Conservation (phyloP, 2,797 vertebrate species). For the Neostethus bicornis region DNA sequence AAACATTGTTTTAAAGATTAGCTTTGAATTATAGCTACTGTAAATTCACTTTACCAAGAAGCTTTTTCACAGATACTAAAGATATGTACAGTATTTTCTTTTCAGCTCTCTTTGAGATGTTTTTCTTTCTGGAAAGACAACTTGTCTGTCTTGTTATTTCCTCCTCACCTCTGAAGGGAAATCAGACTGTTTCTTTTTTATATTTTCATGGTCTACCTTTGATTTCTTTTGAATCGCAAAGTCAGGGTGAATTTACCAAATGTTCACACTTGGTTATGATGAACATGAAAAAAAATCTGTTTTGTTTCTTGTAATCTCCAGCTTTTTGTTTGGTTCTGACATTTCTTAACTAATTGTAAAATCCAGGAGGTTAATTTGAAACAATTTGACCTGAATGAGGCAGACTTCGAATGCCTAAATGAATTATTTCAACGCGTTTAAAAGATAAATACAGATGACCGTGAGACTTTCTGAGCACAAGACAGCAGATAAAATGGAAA, state of each 20-base stretch:
- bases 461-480: background rate
- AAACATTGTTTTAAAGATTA: background rate
- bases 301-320: background rate
- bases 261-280: slow-evolving; percentile 2
- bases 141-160: slow-evolving; percentile 19
- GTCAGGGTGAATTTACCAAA: background rate
- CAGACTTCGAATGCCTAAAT: background rate
- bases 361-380: background rate
- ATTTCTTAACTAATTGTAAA: background rate
- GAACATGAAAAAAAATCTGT: background rate
- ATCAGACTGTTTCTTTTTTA: background rate
- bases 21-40: background rate
- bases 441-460: background rate
- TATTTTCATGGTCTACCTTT: slow-evolving; percentile 12
- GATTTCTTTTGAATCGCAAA: slow-evolving; percentile 13
- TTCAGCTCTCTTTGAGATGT: slow-evolving; percentile 1
- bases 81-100: background rate
- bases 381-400: background rate
- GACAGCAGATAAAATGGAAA: background rate
- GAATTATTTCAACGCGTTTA: background rate
- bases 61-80: slow-evolving; percentile 2
- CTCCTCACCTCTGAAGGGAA: slow-evolving; percentile 11
- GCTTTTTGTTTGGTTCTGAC: background rate
- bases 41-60: slow-evolving; percentile 1
- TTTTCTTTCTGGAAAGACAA: slow-evolving; percentile 25